These are phyloP conservation scores for Hesperia comma DNA, from an alignment of 2,888 invertebrate species.

Conservation along the genomic window DNA sequence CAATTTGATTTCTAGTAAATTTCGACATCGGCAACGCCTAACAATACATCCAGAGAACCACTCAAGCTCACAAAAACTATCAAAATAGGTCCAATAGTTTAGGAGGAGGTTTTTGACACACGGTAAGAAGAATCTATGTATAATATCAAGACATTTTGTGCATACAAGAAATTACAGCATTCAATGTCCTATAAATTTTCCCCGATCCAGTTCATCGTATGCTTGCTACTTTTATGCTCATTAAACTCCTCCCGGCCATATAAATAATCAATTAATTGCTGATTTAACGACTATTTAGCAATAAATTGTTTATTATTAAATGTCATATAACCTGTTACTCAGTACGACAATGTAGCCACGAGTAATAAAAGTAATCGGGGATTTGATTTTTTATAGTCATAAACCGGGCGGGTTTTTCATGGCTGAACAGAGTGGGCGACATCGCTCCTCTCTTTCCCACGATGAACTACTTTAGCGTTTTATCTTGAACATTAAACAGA, in stretches of 20 bases:
- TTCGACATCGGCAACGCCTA: too few species aligned
- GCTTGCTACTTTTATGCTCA: neutral
- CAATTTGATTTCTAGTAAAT: too few species aligned
- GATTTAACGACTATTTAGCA: conserved; percentile 8
- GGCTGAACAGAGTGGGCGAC: neutral
- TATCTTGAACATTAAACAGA: neutral
- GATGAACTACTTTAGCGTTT: neutral
- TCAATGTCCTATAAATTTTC: neutral
- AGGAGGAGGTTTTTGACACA: too few species aligned
- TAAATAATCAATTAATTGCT: conserved; percentile 12
- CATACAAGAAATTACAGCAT: too few species aligned
- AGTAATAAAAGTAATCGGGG: conserved; percentile 7
- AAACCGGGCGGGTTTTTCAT: neutral
- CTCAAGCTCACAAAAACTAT: too few species aligned
- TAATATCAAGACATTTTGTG: too few species aligned
- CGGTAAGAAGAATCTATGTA: too few species aligned
- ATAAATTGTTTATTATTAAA: conserved; percentile 16
- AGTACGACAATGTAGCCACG: conserved; percentile 8
- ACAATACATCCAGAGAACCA: too few species aligned
- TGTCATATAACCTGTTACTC: conserved; percentile 10
- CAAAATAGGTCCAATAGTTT: too few species aligned
- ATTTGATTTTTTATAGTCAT: conserved; percentile 6
- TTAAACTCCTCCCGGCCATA: conserved; percentile 3
- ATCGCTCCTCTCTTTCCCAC: neutral
- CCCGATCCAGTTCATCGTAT: neutral